These are phyloP conservation scores for Drosophila kepulauana DNA, from an alignment of 1,140 invertebrate species.

Conservation along the genomic window DNA sequence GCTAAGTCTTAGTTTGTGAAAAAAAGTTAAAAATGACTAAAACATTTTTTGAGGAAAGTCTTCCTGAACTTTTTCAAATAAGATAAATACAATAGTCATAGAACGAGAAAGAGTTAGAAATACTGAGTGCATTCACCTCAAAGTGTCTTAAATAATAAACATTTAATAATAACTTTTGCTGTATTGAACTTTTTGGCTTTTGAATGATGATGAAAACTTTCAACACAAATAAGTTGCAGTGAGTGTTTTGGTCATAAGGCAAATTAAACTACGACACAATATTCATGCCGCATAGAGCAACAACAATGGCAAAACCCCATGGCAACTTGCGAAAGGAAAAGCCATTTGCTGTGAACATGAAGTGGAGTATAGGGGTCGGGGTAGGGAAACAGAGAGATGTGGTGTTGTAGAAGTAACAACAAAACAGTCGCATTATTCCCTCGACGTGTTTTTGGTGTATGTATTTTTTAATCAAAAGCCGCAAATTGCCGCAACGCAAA, in stretches of 20 bases:
- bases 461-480: constrained; percentile 82
- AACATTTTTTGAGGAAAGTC: too few relatives aligned
- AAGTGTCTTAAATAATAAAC: background rate
- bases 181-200: background rate
- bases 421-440: constrained; percentile 77
- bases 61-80: too few relatives aligned
- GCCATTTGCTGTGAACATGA: constrained; percentile 67
- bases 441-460: constrained; percentile 69
- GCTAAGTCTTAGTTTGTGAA: too few relatives aligned
- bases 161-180: background rate
- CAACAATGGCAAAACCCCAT: constrained; percentile 20
- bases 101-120: too few relatives aligned
- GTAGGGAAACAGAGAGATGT: background rate
- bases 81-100: too few relatives aligned
- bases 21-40: too few relatives aligned
- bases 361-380: background rate
- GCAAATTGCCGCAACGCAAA: constrained; percentile 82
- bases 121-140: background rate
- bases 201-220: background rate
- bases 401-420: constrained; percentile 35
- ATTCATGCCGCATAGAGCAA: constrained; percentile 61
- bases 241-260: constrained; percentile 20
- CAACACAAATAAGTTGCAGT: background rate
- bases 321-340: constrained; percentile 59
- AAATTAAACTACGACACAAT: constrained; percentile 76